Base-by-base conservation (phyloP, 2,113 vertebrate genomes). In the Desmodus rotundus region DNA sequence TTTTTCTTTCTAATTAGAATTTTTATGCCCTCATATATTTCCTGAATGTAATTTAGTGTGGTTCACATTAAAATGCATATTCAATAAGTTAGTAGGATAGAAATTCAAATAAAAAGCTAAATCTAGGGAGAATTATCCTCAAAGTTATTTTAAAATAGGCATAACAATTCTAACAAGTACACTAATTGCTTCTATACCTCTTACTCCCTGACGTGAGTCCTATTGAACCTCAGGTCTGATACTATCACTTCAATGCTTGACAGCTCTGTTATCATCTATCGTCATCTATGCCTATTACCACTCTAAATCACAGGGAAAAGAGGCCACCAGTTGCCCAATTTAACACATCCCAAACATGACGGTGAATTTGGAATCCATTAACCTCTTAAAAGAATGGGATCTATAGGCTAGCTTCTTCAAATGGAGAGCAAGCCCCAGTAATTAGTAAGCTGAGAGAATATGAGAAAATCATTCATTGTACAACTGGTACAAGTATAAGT, bases 1-100 rank as follows among this genome's bases (percentile, higher is more conserved):
- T 91, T 93, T 70, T 65, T 93, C 28, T 74, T 89, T 96, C 33
- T 45, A 81, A 54, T 89, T 70, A 58, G 61, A 74, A 47, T 92
- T 63, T 36, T 88, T 80, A 65, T 58, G 7, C 5, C 24, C 10
- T 89, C 47, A 41, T 38, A 20, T 52, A 47, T 82, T 96, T 80
- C 11, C 58, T 93, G 67, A 61, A 87, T 5, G 12, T 73, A 24
- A n/a, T 7, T 89, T 77, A 72, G 45, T 54, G 20, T 85, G 7
- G 5, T 86, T 92, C 80, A 58, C 67, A 52, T 90, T 52, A 90
- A 93, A 96, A 94, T 89, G 41, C 7, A 78, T 77, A 81, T 76
- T 56, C 78, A 81, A 28, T 88, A 89, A 3, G 84, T 38, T 22
- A 54, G 20, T 36, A 67, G n/a, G 15, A 43, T 70, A 84, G 16